Percentiles rank a stretch among this genome's conserved stretches.
Evolutionary conservation across 1,140 invertebrate species (phyloP).

Genomic region (Eupeodes corollae): DNA sequence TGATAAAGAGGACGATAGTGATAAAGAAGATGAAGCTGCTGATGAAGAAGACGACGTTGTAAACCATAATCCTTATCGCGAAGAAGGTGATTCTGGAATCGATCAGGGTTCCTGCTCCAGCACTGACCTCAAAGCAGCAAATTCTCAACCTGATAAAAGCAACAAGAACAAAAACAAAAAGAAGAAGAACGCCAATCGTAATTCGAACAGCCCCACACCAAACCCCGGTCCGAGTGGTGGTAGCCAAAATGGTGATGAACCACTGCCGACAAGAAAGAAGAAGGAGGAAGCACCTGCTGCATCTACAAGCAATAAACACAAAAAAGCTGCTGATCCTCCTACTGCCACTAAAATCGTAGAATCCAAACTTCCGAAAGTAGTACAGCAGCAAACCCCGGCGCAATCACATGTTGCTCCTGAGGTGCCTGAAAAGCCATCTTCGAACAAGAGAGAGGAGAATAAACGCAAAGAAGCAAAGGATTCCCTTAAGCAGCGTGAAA

Average conservation of each 20-base stretch:
- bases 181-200: constrained; percentile 51
- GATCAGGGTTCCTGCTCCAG: constrained; percentile 76
- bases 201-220: neutral
- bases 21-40: constrained; percentile 57
- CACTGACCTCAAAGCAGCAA: constrained; percentile 50
- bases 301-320: constrained; percentile 3
- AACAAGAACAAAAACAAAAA: constrained; percentile 64
- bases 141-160: constrained; percentile 24
- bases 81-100: constrained; percentile 77
- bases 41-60: constrained; percentile 53
- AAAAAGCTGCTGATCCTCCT: too few species aligned
- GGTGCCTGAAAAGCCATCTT: constrained; percentile 1
- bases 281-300: constrained; percentile 11
- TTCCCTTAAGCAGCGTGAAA: constrained; percentile 23
- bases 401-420: neutral
- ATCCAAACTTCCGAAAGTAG: too few species aligned
- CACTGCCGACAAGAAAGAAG: neutral
- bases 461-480: neutral
- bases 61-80: constrained; percentile 52
- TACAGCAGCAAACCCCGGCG: constrained; percentile 6
- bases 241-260: neutral
- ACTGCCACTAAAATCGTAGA: too few species aligned
- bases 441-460: constrained; percentile 11
- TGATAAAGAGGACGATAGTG: constrained; percentile 64
- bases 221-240: neutral